A percentile compares a stretch with the other conserved stretches of the same genome.
phyloP scores from a whole-genome alignment of 2,113 vertebrate species.

The Ivindomyrus marchei region DNA sequence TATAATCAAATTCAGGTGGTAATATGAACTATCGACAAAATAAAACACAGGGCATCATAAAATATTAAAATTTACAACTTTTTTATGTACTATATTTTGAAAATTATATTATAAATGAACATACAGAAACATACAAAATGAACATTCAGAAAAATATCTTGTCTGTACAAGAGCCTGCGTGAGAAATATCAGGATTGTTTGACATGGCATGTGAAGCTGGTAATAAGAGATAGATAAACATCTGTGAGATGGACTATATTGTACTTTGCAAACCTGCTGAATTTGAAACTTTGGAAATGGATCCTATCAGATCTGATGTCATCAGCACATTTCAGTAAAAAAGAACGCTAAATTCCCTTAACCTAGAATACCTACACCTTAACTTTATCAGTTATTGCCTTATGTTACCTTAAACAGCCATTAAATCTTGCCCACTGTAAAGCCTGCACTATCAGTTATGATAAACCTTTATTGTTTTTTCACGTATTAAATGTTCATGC shows the following conservation, averaged over 20 bases:
- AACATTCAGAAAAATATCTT: constrained; percentile 24
- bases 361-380: background rate
- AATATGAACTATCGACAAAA: background rate
- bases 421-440: background rate
- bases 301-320: constrained; percentile 31
- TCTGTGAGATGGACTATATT: constrained; percentile 37
- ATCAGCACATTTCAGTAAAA: constrained; percentile 61
- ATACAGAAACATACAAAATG: constrained; percentile 21
- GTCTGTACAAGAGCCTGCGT: constrained; percentile 42
- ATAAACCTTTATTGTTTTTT: background rate
- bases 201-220: constrained; percentile 17
- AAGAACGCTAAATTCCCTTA: background rate
- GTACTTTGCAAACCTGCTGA: constrained; percentile 55
- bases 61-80: background rate
- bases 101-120: background rate
- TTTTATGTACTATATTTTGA: background rate
- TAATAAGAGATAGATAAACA: constrained; percentile 34
- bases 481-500: background rate
- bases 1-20: background rate
- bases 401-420: background rate
- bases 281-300: constrained; percentile 56
- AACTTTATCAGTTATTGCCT: background rate
- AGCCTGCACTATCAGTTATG: background rate
- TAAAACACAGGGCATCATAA: background rate
- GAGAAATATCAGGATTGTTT: constrained; percentile 37